phyloP scores from a whole-genome alignment of 37 sponge, comb jelly and placozoan genomes.

The Crambe crambe region DNA sequence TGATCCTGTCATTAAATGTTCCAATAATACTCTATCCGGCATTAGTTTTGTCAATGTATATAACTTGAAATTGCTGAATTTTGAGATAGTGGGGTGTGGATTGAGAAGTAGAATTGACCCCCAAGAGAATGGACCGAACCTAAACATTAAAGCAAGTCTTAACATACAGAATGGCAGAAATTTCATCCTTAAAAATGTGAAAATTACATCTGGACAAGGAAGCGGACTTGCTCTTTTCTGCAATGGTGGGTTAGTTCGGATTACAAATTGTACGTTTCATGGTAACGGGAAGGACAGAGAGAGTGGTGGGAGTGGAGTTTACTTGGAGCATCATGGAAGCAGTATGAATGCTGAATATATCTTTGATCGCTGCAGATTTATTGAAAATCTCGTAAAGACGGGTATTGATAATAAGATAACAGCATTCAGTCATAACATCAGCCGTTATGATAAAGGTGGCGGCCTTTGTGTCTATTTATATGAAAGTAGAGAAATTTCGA shows the following conservation, averaged over 20 bases:
- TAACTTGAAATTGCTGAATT: background rate
- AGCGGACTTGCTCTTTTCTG: background rate
- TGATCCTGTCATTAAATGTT: background rate
- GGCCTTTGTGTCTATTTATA: background rate
- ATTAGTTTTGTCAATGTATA: background rate
- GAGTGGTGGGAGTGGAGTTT: constrained; percentile 6
- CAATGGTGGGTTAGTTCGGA: background rate
- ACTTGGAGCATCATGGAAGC: background rate
- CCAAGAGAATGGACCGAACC: background rate
- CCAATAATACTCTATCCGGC: background rate
- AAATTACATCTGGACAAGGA: background rate
- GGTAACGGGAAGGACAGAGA: background rate
- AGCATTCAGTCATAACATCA: background rate
- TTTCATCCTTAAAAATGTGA: background rate
- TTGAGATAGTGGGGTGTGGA: background rate
- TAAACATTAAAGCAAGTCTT: constrained; percentile 3
- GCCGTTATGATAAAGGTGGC: constrained; percentile 10
- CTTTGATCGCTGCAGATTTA: background rate
- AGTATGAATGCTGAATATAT: background rate
- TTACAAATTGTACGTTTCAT: background rate
- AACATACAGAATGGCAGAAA: background rate
- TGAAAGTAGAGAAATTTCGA: background rate
- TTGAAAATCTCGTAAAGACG: background rate
- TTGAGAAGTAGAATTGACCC: background rate
- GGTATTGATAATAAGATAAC: background rate